A percentile compares a stretch with the other conserved stretches of the same genome.
phyloP scores from a whole-genome alignment of 2,888 invertebrate genomes.

The Thereva nobilitata region DNA sequence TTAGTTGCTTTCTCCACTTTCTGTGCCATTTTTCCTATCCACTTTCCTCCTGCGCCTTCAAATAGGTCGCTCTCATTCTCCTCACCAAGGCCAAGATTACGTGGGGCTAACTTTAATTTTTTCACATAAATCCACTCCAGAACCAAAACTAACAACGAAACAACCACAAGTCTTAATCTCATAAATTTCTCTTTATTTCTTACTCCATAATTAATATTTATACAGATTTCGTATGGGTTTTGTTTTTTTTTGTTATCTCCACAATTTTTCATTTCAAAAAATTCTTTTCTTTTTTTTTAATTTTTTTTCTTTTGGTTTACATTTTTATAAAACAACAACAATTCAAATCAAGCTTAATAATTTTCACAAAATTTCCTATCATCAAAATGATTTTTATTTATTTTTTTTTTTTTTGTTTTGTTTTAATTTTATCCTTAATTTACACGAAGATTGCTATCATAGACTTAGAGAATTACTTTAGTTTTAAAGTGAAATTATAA shows the following conservation, averaged over 20 bases:
- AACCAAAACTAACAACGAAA: neutral
- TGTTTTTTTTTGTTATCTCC: slow-evolving; percentile 7
- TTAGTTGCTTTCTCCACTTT: no score
- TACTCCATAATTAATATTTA: slow-evolving; percentile 21
- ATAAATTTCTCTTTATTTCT: slow-evolving; percentile 28
- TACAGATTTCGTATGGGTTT: slow-evolving; percentile 16
- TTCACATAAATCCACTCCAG: neutral
- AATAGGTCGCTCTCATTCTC: no score
- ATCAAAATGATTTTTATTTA: slow-evolving; percentile 8
- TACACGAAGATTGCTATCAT: neutral
- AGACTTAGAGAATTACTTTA: neutral
- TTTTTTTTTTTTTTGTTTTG: slow-evolving; percentile 11
- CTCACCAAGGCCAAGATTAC: no score
- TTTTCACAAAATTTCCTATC: slow-evolving; percentile 15
- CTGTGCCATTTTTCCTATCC: no score
- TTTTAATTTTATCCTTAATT: slow-evolving; percentile 13
- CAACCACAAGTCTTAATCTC: neutral
- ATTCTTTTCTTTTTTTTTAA: slow-evolving; percentile 11
- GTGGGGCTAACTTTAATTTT: no score
- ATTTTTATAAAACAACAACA: slow-evolving; percentile 18
- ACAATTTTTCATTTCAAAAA: neutral
- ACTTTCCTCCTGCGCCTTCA: no score
- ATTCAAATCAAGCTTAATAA: slow-evolving; percentile 4
- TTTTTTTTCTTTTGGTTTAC: neutral
- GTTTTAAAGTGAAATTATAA: slow-evolving; percentile 3